Base-by-base conservation (phyloP, 2,888 invertebrate genomes). In the Oligia strigilis region DNA sequence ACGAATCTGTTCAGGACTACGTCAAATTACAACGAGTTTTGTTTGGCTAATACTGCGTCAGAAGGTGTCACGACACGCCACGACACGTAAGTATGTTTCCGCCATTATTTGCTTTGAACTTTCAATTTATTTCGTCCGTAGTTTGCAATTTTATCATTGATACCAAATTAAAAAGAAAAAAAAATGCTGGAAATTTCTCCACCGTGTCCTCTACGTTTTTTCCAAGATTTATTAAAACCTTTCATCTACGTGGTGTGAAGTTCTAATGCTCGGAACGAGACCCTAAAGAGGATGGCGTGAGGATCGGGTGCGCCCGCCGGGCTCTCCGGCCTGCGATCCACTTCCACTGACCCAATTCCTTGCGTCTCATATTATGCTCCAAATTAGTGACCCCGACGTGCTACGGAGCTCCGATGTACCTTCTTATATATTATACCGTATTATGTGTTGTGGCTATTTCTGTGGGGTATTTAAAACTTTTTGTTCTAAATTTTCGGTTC, bases 341-440 rank as follows among this genome's bases (percentile, higher is more conserved):
- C 85, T 89, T 89, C 85, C 84, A 86, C 55, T 92, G 92, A 92
- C 92, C 92, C 74, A 91, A 87, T 91, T 92, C 84, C 70, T 60
- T 71, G 52, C 74, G 65, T 82, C 86, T 88, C 86, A 81, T 86
- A 82, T 88, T 86, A 82, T 88, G 88, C 83, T 80, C 87, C 72
- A 84, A 88, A 90, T 91, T 85, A 85, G 84, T 87, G 89, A 89
- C 87, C 86, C 78, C 74, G 80, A 67, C 76, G 75, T 72, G 64
- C 19, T 58, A 62, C 58, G 69, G 62, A 52, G 29, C 77, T 80
- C 69, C 40, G 17, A 72, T 78, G 49, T 73, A 67, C 58, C 62
- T 43, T 72, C 46, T 66, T 72, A 71, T 62, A 40, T 55, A 43
- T 64, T 29, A 29, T 29, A 49, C 17, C n/a, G 19, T 55, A 70